phyloP scores from a whole-genome alignment of 1,140 invertebrate genomes.

The Drosophila bifasciata region DNA sequence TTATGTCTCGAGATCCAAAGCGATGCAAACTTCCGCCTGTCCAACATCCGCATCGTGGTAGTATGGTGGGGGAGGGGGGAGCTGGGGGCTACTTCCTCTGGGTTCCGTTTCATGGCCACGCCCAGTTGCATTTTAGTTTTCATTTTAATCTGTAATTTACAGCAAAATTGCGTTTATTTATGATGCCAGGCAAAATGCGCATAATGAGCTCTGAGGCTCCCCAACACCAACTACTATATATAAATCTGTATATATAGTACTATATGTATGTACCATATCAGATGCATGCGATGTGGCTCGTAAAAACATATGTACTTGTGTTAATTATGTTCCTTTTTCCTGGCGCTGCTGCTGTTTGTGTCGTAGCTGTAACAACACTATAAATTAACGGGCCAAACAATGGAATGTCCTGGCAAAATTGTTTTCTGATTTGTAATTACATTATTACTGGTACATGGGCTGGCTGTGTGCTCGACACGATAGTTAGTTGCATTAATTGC shows the following conservation, averaged over 20 bases:
- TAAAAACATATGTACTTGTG: slow-evolving; percentile 52
- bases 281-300: slow-evolving; percentile 48
- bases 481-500: slow-evolving; percentile 53
- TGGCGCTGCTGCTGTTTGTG: slow-evolving; percentile 6
- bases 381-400: slow-evolving; percentile 42
- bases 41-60: slow-evolving; percentile 8
- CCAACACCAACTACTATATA: slow-evolving; percentile 20
- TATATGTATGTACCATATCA: slow-evolving; percentile 24
- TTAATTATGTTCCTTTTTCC: slow-evolving; percentile 42
- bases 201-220: slow-evolving; percentile 63
- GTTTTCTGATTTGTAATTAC: slow-evolving; percentile 49
- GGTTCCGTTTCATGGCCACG: slow-evolving; percentile 42
- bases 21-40: slow-evolving; percentile 27
- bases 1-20: slow-evolving; percentile 53
- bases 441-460: slow-evolving; percentile 21
- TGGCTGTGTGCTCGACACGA: slow-evolving; percentile 40
- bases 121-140: slow-evolving; percentile 69
- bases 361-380: slow-evolving; percentile 18
- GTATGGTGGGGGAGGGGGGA: neutral
- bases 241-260: slow-evolving; percentile 14
- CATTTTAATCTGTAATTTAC: slow-evolving; percentile 80
- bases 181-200: slow-evolving; percentile 59
- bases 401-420: slow-evolving; percentile 42
- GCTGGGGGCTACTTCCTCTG: neutral
- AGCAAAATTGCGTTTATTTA: slow-evolving; percentile 75